Conservation (phyloP, 2,888 invertebrate species). For the Drosophila formosana region DNA sequence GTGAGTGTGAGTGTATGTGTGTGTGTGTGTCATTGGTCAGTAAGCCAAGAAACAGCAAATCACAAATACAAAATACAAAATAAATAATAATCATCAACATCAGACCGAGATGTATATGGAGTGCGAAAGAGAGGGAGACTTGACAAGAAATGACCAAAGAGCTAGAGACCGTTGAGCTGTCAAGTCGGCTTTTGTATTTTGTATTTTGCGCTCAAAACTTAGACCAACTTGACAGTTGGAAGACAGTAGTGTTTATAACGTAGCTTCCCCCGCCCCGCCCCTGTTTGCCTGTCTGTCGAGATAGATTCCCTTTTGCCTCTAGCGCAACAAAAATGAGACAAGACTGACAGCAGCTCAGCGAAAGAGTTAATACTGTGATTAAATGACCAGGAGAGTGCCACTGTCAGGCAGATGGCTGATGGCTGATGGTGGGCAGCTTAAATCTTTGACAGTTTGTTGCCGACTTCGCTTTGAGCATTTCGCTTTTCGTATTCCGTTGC, state of each 20-base stretch:
- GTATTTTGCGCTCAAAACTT: conserved; percentile 79
- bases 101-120: conserved; percentile 3
- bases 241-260: conserved; percentile 79
- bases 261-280: conserved; percentile 28
- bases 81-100: conserved; percentile 73
- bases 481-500: not conserved
- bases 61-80: conserved; percentile 60
- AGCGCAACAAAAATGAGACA: conserved; percentile 59
- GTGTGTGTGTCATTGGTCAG: conserved; percentile 54
- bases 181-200: conserved; percentile 73
- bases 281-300: conserved; percentile 9
- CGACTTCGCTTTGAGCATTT: conserved; percentile 9
- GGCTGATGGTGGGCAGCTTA: conserved; percentile 63
- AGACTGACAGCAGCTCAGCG: conserved; percentile 82
- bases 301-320: conserved; percentile 1
- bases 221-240: conserved; percentile 78
- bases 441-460: conserved; percentile 62
- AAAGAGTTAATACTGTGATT: conserved; percentile 83
- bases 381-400: conserved; percentile 78
- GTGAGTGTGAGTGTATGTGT: conserved; percentile 7
- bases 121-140: not conserved
- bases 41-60: conserved; percentile 55
- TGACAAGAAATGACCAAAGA: conserved; percentile 29
- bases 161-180: conserved; percentile 68
- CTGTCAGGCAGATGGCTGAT: conserved; percentile 65